Conservation (phyloP, 2,113 vertebrate genomes). For the Ceyx cyanopectus region DNA sequence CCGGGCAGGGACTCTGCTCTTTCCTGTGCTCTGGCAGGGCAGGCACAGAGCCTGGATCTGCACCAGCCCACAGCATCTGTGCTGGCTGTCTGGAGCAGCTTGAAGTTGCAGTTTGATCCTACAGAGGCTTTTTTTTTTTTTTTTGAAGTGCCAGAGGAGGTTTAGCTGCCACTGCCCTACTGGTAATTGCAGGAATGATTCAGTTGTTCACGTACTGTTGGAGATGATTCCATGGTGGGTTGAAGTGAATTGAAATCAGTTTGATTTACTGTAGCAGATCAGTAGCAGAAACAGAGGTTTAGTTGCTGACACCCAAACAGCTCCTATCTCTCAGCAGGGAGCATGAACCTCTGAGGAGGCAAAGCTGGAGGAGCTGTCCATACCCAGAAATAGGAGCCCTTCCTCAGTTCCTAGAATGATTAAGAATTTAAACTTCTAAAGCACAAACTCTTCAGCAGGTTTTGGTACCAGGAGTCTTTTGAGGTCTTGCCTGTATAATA, state of each 20-base stretch:
- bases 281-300: background rate
- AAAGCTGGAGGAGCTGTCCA: background rate
- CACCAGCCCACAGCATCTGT: background rate
- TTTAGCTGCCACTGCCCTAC: background rate
- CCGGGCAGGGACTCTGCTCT: background rate
- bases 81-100: background rate
- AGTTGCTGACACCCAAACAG: background rate
- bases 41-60: background rate
- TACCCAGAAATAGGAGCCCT: background rate
- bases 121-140: background rate
- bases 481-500: background rate
- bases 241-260: accelerated
- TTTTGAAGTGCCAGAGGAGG: background rate
- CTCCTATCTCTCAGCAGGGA: background rate
- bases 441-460: background rate
- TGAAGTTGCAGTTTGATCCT: background rate
- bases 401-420: background rate
- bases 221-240: background rate
- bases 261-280: background rate
- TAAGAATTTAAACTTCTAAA: background rate
- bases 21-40: background rate
- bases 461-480: background rate
- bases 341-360: background rate
- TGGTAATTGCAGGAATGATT: background rate
- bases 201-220: background rate